These are phyloP conservation scores for Neelides folsomi DNA, from an alignment of 2,888 invertebrate genomes.

Conservation along the genomic window DNA sequence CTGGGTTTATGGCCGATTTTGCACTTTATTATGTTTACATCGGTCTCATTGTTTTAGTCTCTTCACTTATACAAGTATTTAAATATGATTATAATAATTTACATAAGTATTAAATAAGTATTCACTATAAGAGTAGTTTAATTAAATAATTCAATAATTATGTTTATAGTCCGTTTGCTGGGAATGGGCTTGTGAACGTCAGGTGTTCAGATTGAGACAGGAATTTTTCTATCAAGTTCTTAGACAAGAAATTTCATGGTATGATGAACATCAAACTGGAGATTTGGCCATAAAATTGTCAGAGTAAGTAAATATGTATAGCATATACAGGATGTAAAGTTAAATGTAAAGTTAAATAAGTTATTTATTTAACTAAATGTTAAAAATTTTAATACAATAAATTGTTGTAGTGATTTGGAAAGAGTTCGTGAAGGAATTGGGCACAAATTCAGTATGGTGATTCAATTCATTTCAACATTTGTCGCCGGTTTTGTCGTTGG, in stretches of 20 bases:
- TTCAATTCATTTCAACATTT: conserved; percentile 39
- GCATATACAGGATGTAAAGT: too few species aligned
- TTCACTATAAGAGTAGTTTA: not conserved
- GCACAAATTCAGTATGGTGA: conserved; percentile 40
- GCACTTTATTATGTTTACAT: conserved; percentile 40
- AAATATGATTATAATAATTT: conserved; percentile 22
- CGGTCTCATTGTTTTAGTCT: conserved; percentile 40
- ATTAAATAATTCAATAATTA: conserved; percentile 8
- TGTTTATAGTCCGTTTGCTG: conserved; percentile 35
- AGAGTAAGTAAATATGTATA: conserved; percentile 37
- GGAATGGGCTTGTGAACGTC: conserved; percentile 37
- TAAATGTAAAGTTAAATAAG: too few species aligned
- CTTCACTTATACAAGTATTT: conserved; percentile 40
- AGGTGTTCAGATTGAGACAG: conserved; percentile 37
- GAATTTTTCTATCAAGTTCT: conserved; percentile 37
- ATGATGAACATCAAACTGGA: conserved; percentile 39
- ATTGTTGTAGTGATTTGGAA: conserved; percentile 40
- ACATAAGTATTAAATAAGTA: not conserved
- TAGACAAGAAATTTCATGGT: conserved; percentile 38
- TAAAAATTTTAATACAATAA: too few species aligned
- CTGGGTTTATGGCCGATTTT: conserved; percentile 34
- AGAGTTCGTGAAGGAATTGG: conserved; percentile 42
- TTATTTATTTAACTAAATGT: not conserved
- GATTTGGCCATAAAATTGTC: conserved; percentile 41
- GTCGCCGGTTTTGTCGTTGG: conserved; percentile 40